phyloP scores from a whole-genome alignment of 53 echinoderm and acorn worm species.

The Holothuria scabra region DNA sequence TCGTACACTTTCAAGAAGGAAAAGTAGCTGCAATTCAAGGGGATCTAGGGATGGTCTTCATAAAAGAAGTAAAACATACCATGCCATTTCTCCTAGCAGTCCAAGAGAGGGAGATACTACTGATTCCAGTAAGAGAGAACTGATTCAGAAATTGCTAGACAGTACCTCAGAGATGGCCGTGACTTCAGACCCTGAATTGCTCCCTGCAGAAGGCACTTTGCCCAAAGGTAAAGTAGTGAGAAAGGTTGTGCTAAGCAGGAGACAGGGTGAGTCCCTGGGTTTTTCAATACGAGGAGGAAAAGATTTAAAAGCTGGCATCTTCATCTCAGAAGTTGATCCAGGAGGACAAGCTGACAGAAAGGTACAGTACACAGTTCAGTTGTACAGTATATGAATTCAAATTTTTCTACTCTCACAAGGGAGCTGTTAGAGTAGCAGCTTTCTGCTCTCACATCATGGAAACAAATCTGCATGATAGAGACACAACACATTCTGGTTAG shows the following conservation, averaged over 20 bases:
- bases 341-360: conserved; percentile 92
- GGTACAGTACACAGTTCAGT: conserved; percentile 36
- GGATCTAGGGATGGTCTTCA: conserved; percentile 30
- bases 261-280: conserved; percentile 77
- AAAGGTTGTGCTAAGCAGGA: conserved; percentile 73
- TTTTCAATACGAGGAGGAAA: conserved; percentile 95
- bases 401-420: too few relatives aligned
- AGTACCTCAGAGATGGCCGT: conserved; percentile 20
- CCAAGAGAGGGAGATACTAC: neutral
- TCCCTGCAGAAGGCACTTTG: neutral
- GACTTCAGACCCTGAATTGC: neutral
- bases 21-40: conserved; percentile 2
- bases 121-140: conserved; percentile 1
- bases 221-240: conserved; percentile 53
- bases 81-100: conserved; percentile 14
- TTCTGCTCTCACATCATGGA: too few relatives aligned
- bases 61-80: conserved; percentile 79
- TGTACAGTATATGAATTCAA: too few relatives aligned
- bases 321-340: conserved; percentile 85
- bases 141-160: conserved; percentile 5
- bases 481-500: too few relatives aligned
- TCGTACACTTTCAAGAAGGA: conserved; percentile 16
- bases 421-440: too few relatives aligned
- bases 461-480: too few relatives aligned
- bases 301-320: conserved; percentile 90